Conservation (phyloP, 2,888 invertebrate genomes). For the Ochropleura plecta region DNA sequence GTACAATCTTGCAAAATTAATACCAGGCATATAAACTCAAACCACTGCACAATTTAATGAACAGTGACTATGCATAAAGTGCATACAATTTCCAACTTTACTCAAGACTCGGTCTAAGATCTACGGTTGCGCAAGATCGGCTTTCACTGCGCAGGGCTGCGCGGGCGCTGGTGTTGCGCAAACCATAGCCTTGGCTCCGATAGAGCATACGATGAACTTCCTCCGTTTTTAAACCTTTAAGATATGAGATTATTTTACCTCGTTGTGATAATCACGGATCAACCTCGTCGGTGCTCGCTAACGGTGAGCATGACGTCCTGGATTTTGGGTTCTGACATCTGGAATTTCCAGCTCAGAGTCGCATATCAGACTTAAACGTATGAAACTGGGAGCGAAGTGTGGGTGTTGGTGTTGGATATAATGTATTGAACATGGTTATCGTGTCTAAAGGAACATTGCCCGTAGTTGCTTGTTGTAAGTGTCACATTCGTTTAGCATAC, state of each 20-base stretch:
- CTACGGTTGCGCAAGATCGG: conserved; percentile 65
- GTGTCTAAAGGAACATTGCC: background rate
- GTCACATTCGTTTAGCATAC: conserved; percentile 8
- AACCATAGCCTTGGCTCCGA: conserved; percentile 62
- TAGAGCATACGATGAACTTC: conserved; percentile 53
- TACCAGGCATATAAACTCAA: background rate
- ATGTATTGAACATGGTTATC: background rate
- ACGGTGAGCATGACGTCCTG: background rate
- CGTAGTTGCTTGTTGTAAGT: background rate
- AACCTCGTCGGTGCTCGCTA: background rate
- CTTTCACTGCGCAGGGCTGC: conserved; percentile 67
- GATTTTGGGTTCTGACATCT: background rate
- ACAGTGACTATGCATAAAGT: conserved; percentile 29
- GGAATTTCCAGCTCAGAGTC: background rate
- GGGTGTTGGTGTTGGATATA: background rate
- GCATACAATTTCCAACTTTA: conserved; percentile 30
- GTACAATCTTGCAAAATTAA: background rate
- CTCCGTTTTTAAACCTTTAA: conserved; percentile 30
- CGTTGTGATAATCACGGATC: background rate
- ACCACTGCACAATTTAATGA: conserved; percentile 14
- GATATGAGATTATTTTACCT: background rate
- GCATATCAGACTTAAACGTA: background rate
- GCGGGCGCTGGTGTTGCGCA: conserved; percentile 55
- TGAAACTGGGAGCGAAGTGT: background rate
- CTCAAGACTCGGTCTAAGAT: conserved; percentile 38